phyloP scores from a whole-genome alignment of 35 echinoderm and acorn worm species.

The Heliocidaris erythrogramma region DNA sequence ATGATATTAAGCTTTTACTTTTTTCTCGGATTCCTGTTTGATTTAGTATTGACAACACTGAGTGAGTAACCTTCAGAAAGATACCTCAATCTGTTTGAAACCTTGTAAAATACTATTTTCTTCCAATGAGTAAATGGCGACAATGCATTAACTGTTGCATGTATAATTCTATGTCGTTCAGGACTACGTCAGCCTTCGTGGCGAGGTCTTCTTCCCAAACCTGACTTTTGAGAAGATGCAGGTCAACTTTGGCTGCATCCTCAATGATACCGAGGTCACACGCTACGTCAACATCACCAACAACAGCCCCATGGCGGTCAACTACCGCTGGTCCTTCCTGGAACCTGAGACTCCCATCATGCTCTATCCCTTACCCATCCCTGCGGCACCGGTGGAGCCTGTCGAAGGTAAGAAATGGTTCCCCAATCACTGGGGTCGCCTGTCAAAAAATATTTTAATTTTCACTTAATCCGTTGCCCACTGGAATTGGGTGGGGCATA shows the following conservation, averaged over 20 bases:
- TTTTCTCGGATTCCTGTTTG: too few relatives aligned
- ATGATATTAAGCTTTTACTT: too few relatives aligned
- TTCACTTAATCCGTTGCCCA: too few relatives aligned
- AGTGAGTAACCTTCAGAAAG: background rate
- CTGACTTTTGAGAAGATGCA: constrained; percentile 94
- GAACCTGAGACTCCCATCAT: constrained; percentile 84
- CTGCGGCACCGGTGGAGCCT: constrained; percentile 27
- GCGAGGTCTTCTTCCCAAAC: constrained; percentile 98
- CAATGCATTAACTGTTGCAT: background rate
- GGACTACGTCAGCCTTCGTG: constrained; percentile 90
- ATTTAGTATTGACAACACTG: too few relatives aligned
- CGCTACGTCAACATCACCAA: constrained; percentile 97
- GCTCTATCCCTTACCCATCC: constrained; percentile 74
- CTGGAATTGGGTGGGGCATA: too few relatives aligned
- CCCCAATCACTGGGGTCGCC: background rate
- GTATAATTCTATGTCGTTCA: constrained; percentile 3
- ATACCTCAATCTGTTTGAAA: background rate
- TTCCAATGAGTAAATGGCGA: too few relatives aligned
- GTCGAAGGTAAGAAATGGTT: constrained; percentile 25
- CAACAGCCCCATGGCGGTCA: constrained; percentile 95
- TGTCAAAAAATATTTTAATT: too few relatives aligned
- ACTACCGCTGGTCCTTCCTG: constrained; percentile 96
- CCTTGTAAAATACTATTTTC: background rate
- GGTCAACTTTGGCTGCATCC: constrained; percentile 97
- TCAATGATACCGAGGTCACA: constrained; percentile 98